Evolutionary conservation across 2,797 vertebrate species (phyloP).

Genomic region (Sebastes miniatus): DNA sequence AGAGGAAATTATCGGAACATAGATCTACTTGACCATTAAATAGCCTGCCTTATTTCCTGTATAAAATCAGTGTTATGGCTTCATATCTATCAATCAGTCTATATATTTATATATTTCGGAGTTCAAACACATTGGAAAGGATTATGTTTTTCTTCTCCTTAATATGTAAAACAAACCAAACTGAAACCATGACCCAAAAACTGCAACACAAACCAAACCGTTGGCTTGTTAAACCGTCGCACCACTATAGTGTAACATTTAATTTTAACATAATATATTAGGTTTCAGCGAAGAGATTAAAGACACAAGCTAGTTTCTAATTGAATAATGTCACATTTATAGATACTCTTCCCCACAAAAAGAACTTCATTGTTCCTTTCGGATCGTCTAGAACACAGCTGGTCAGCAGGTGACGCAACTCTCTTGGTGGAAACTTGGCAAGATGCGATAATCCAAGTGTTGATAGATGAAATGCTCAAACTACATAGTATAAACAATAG

Average conservation of each 20-base stretch:
- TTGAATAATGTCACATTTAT: not conserved
- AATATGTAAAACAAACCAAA: no score
- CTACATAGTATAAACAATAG: slow-evolving; percentile 19
- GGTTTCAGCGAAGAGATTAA: not conserved
- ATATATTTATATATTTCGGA: no score
- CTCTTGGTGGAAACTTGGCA: slow-evolving; percentile 47
- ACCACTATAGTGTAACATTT: not conserved
- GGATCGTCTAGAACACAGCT: slow-evolving; percentile 30
- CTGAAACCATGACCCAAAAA: no score
- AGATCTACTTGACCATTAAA: no score
- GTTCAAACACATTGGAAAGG: no score
- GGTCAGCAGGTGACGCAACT: slow-evolving; percentile 44
- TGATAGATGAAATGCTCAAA: slow-evolving; percentile 32
- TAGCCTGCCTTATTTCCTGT: no score
- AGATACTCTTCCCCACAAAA: not conserved
- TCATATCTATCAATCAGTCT: no score
- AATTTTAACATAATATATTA: not conserved
- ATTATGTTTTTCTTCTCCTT: no score
- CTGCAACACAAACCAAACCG: no score
- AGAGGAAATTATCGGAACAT: no score
- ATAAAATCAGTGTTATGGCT: no score
- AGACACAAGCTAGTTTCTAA: not conserved
- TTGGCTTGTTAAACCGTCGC: no score
- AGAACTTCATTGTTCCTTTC: not conserved
- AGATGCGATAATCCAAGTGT: slow-evolving; percentile 14